Conservation (phyloP, 2,888 invertebrate genomes). For the Drosophila infuscata region DNA sequence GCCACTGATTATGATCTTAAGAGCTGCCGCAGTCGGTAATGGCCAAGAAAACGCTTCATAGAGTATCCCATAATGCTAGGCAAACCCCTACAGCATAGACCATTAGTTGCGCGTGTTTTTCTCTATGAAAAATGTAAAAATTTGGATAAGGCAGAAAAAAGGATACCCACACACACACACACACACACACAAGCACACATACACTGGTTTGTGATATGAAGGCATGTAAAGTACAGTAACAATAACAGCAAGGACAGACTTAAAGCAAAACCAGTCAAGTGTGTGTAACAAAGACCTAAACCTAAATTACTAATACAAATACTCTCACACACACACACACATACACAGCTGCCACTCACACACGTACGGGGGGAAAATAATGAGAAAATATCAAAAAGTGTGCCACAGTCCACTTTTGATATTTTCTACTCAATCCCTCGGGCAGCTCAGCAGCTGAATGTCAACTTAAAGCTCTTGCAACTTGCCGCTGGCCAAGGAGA, state of each 20-base stretch:
- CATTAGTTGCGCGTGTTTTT: constrained; percentile 52
- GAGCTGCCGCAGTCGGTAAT: constrained; percentile 62
- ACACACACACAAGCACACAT: constrained; percentile 18
- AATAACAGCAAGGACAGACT: constrained; percentile 55
- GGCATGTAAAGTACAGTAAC: constrained; percentile 57
- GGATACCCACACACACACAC: constrained; percentile 38
- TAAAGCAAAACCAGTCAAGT: constrained; percentile 73
- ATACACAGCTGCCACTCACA: constrained; percentile 48
- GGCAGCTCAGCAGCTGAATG: constrained; percentile 58
- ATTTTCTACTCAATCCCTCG: constrained; percentile 46
- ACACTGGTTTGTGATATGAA: constrained; percentile 11
- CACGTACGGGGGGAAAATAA: constrained; percentile 61
- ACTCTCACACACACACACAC: constrained; percentile 18
- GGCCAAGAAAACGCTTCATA: constrained; percentile 40
- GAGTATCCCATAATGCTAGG: constrained; percentile 25
- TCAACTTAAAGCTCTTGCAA: constrained; percentile 72
- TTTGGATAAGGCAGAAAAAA: constrained; percentile 50
- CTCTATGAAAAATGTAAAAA: constrained; percentile 43
- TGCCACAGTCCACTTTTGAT: constrained; percentile 61
- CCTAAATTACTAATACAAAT: constrained; percentile 64
- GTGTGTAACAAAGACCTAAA: constrained; percentile 78
- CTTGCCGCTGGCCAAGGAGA: constrained; percentile 61
- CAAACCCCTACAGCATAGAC: constrained; percentile 36
- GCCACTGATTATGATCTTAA: constrained; percentile 75
- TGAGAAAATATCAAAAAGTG: constrained; percentile 76